Evolutionary conservation across 2,888 invertebrate species (phyloP).

Genomic region (Podabrus alpinus): DNA sequence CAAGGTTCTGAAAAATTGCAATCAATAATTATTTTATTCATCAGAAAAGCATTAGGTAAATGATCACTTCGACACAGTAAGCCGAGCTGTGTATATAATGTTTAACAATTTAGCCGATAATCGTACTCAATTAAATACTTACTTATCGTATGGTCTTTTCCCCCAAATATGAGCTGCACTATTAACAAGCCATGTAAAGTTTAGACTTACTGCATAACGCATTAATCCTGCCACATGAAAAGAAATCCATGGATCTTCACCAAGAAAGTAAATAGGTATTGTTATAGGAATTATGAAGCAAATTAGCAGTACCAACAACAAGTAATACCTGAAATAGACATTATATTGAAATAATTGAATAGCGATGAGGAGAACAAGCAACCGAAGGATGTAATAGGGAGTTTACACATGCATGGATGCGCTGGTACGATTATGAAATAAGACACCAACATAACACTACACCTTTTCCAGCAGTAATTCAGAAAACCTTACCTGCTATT

Average conservation of each 20-base stretch:
- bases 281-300: conserved; percentile 82
- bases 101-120: too few relatives aligned
- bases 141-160: conserved; percentile 86
- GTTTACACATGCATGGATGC: too few relatives aligned
- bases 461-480: too few relatives aligned
- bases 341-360: neutral
- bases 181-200: conserved; percentile 92
- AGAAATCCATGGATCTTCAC: conserved; percentile 71
- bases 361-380: too few relatives aligned
- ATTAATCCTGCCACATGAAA: conserved; percentile 78
- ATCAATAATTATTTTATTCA: neutral
- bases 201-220: conserved; percentile 77
- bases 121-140: too few relatives aligned
- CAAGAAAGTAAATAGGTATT: conserved; percentile 77
- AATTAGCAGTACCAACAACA: conserved; percentile 73
- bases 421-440: too few relatives aligned
- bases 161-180: conserved; percentile 94
- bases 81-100: too few relatives aligned
- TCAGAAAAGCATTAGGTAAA: too few relatives aligned
- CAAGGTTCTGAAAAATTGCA: conserved; percentile 62
- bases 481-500: too few relatives aligned
- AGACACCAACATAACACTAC: too few relatives aligned
- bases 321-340: conserved; percentile 67
- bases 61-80: too few relatives aligned
- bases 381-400: neutral